phyloP scores from a whole-genome alignment of 2,113 vertebrate genomes.

The Camelus bactrianus region DNA sequence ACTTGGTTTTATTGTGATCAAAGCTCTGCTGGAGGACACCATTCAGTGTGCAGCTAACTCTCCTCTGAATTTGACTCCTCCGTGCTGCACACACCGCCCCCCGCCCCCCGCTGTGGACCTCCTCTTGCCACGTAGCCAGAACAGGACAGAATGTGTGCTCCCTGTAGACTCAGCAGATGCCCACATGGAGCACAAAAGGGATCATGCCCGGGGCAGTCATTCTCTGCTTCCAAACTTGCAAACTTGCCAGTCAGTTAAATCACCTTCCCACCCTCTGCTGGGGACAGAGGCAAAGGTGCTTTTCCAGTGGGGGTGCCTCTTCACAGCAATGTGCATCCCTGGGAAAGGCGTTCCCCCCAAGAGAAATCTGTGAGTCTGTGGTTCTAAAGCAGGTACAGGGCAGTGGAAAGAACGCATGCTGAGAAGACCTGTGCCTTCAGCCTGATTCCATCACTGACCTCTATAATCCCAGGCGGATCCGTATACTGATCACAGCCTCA shows the following conservation, averaged over 20 bases:
- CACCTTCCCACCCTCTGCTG: not conserved
- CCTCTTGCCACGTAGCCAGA: not conserved
- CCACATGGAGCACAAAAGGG: rapidly evolving
- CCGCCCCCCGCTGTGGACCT: not conserved
- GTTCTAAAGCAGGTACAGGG: not conserved
- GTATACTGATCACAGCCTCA: not conserved
- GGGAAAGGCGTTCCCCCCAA: not conserved
- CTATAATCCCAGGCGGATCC: not conserved
- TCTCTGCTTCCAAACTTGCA: not conserved
- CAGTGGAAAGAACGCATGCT: not conserved
- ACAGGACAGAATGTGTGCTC: too few species aligned
- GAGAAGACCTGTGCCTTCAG: not conserved
- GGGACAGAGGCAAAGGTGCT: not conserved
- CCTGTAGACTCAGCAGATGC: too few species aligned
- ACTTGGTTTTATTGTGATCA: not conserved
- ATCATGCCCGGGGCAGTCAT: not conserved
- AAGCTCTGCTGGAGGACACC: not conserved
- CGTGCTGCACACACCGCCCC: too few species aligned
- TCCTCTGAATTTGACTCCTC: not conserved
- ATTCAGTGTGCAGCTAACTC: not conserved
- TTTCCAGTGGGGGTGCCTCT: not conserved
- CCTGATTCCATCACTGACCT: not conserved
- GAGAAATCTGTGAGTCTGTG: not conserved
- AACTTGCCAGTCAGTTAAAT: not conserved
- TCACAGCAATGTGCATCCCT: not conserved